Percentiles rank a stretch among this genome's conserved stretches.
Evolutionary conservation across 2,888 invertebrate genomes (phyloP).

Genomic region (Drosophila eohydei): DNA sequence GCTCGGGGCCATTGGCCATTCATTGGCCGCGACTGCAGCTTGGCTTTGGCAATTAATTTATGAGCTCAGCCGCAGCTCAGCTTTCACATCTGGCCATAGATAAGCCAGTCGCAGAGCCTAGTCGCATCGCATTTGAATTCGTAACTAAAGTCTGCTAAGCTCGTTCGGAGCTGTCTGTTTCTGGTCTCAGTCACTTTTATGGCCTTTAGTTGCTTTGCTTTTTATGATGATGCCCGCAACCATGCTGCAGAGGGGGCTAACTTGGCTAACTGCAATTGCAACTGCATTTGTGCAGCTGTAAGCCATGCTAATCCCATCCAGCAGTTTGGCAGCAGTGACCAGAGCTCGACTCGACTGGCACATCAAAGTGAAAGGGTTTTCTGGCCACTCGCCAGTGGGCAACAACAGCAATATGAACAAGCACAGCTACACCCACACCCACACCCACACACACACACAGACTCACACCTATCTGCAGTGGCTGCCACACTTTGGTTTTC

Average conservation of each 20-base stretch:
- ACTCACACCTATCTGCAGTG: slow-evolving; percentile 11
- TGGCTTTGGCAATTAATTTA: slow-evolving; percentile 67
- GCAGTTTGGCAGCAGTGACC: slow-evolving; percentile 74
- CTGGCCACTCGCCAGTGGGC: slow-evolving; percentile 50
- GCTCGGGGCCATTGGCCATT: slow-evolving; percentile 4
- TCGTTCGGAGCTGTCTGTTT: slow-evolving; percentile 20
- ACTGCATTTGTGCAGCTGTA: slow-evolving; percentile 55
- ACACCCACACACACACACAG: slow-evolving; percentile 22
- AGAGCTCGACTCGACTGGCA: slow-evolving; percentile 32
- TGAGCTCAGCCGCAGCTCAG: slow-evolving; percentile 64
- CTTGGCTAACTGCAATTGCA: slow-evolving; percentile 18
- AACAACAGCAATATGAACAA: slow-evolving; percentile 6
- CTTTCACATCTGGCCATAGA: slow-evolving; percentile 64
- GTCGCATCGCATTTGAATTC: slow-evolving; percentile 26
- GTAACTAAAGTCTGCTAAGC: slow-evolving; percentile 49
- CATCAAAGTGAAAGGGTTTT: slow-evolving; percentile 79
- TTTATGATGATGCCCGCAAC: slow-evolving; percentile 60
- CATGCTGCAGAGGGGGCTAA: background rate
- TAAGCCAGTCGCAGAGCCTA: slow-evolving; percentile 49
- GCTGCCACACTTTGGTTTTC: slow-evolving; percentile 48
- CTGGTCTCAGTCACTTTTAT: slow-evolving; percentile 61
- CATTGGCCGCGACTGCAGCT: slow-evolving; percentile 13
- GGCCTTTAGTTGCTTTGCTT: slow-evolving; percentile 52
- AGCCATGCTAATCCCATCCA: slow-evolving; percentile 68
- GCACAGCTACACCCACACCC: slow-evolving; percentile 10